A percentile compares a stretch with the other conserved stretches of the same genome.
These are phyloP conservation scores for Yponomeuta malinellus DNA, from an alignment of 2,888 invertebrate genomes.

Conservation along the genomic window DNA sequence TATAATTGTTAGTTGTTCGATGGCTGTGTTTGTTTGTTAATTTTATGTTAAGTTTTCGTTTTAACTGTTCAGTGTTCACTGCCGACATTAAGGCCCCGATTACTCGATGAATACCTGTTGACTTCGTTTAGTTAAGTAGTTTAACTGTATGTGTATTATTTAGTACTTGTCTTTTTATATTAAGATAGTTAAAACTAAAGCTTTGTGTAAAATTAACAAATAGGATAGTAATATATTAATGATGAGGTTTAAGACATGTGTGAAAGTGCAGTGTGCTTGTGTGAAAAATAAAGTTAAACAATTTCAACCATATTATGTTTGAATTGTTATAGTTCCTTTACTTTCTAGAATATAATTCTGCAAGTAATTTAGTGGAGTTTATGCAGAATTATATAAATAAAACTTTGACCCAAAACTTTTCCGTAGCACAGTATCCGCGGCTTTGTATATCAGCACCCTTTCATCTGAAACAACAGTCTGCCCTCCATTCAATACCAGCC, in stretches of 20 bases:
- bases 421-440: not conserved
- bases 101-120: slow-evolving; percentile 17
- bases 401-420: not conserved
- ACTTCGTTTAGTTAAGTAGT: slow-evolving; percentile 25
- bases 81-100: slow-evolving; percentile 64
- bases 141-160: slow-evolving; percentile 23
- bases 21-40: slow-evolving; percentile 75
- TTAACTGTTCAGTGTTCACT: slow-evolving; percentile 48
- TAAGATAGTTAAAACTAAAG: slow-evolving; percentile 71
- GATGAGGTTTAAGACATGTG: slow-evolving; percentile 44
- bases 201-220: slow-evolving; percentile 75
- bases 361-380: too few species aligned
- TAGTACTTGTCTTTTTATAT: slow-evolving; percentile 26
- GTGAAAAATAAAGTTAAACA: slow-evolving; percentile 51
- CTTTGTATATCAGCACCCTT: not conserved
- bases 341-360: too few species aligned
- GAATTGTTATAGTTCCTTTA: not conserved
- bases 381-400: not conserved
- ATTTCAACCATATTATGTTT: slow-evolving; percentile 26
- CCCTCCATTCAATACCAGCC: not conserved
- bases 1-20: slow-evolving; percentile 48
- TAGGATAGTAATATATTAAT: slow-evolving; percentile 48
- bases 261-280: slow-evolving; percentile 49
- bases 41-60: slow-evolving; percentile 76
- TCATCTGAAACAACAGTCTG: not conserved